phyloP scores from a whole-genome alignment of 2,888 invertebrate species.

The Byasa hedistus region DNA sequence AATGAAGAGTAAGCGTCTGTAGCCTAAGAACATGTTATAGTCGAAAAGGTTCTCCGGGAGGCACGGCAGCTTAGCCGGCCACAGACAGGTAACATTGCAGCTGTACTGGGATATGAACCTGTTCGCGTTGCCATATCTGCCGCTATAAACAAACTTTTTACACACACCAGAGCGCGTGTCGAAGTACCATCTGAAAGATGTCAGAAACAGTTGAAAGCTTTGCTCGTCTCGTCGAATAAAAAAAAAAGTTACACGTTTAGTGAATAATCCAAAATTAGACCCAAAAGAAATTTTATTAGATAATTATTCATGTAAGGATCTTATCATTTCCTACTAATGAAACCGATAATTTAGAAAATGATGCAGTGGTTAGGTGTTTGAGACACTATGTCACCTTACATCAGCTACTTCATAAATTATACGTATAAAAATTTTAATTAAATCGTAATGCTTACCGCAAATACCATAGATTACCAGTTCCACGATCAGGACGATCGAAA shows the following conservation, averaged over 20 bases:
- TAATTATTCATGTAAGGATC: too few relatives aligned
- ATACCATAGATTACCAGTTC: conserved; percentile 7
- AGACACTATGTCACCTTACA: neutral
- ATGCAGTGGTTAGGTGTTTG: too few relatives aligned
- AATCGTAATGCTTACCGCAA: conserved; percentile 10
- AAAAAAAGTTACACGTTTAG: too few relatives aligned
- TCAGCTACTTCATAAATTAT: neutral
- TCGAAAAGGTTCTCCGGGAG: conserved; percentile 7
- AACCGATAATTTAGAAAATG: too few relatives aligned
- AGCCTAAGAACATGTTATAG: conserved; percentile 1
- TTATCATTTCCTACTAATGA: too few relatives aligned
- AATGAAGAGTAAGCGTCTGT: neutral
- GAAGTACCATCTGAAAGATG: conserved; percentile 81
- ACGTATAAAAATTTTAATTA: neutral
- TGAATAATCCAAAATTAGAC: too few relatives aligned
- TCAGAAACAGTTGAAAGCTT: too few relatives aligned
- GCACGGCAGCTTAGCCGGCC: conserved; percentile 5
- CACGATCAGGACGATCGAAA: neutral
- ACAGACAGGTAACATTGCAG: conserved; percentile 64
- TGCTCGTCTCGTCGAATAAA: too few relatives aligned
- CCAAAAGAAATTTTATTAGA: too few relatives aligned
- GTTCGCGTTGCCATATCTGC: conserved; percentile 93
- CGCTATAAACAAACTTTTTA: conserved; percentile 88
- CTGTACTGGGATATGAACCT: conserved; percentile 86
- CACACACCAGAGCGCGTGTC: conserved; percentile 84